phyloP scores from a whole-genome alignment of 2,888 invertebrate genomes.

The Dascillus cervinus region DNA sequence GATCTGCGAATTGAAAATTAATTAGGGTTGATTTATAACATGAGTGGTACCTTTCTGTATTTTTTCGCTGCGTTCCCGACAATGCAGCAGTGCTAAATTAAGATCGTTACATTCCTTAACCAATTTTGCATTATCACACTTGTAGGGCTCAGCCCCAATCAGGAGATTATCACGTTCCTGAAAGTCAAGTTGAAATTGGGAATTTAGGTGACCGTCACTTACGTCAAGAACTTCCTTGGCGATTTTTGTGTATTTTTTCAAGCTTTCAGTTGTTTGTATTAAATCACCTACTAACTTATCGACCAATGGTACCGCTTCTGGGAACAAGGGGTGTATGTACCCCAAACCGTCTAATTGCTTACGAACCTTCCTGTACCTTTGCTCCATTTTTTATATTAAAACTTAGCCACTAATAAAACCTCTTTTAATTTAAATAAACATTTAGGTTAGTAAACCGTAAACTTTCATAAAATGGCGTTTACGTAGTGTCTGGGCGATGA shows the following conservation, averaged over 20 bases:
- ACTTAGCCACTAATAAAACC: no score
- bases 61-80: slow-evolving; percentile 57
- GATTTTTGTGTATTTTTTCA: slow-evolving; percentile 74
- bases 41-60: slow-evolving; percentile 48
- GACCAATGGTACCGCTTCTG: slow-evolving; percentile 73
- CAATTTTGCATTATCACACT: slow-evolving; percentile 70
- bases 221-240: slow-evolving; percentile 63
- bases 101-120: slow-evolving; percentile 69
- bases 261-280: slow-evolving; percentile 77
- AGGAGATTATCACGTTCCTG: slow-evolving; percentile 64
- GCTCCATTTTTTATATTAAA: slow-evolving; percentile 29
- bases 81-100: slow-evolving; percentile 57
- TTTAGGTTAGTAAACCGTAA: no score
- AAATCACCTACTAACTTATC: slow-evolving; percentile 75
- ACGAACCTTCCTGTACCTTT: slow-evolving; percentile 40
- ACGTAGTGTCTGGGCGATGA: no score
- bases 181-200: slow-evolving; percentile 20
- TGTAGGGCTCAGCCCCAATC: slow-evolving; percentile 68
- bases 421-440: no score
- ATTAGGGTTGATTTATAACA: no score
- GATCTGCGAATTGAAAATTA: slow-evolving; percentile 38
- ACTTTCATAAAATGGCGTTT: no score
- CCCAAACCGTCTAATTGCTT: slow-evolving; percentile 76
- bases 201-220: no score
- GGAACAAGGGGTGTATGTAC: slow-evolving; percentile 65